Conservation (phyloP, 1,140 invertebrate species). For the Eumaeus atala region DNA sequence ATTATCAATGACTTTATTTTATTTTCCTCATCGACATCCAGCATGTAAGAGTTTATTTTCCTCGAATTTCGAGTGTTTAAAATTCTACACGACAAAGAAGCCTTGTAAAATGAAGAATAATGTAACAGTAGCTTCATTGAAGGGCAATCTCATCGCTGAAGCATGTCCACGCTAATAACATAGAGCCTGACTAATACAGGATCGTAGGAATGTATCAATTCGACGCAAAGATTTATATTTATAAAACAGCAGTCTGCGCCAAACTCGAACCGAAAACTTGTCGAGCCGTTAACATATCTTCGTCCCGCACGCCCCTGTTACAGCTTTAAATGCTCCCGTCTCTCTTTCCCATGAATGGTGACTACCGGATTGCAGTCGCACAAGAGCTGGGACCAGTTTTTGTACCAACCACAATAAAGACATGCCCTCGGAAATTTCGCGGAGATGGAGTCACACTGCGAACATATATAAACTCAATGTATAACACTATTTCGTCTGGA, state of each 20-base stretch:
- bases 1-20: too few species aligned
- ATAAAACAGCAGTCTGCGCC: conserved; percentile 41
- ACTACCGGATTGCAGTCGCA: conserved; percentile 51
- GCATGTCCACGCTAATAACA: conserved; percentile 28
- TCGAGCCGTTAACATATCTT: conserved; percentile 49
- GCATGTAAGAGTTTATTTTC: too few species aligned
- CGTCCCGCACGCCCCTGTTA: conserved; percentile 34
- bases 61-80: too few species aligned
- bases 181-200: conserved; percentile 29
- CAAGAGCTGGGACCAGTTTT: conserved; percentile 54
- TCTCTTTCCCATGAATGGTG: conserved; percentile 58
- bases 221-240: conserved; percentile 47
- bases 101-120: too few species aligned
- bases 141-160: conserved; percentile 19
- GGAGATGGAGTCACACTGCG: conserved; percentile 31
- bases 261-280: conserved; percentile 40
- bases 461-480: conserved; percentile 16
- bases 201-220: conserved; percentile 36
- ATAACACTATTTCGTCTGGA: conserved; percentile 1
- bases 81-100: too few species aligned
- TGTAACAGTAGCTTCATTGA: too few species aligned
- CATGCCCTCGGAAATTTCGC: conserved; percentile 36
- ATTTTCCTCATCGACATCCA: too few species aligned
- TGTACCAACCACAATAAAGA: conserved; percentile 43
- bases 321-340: conserved; percentile 26